Conservation (phyloP, 1,140 invertebrate species). For the Penaeus japonicus region DNA sequence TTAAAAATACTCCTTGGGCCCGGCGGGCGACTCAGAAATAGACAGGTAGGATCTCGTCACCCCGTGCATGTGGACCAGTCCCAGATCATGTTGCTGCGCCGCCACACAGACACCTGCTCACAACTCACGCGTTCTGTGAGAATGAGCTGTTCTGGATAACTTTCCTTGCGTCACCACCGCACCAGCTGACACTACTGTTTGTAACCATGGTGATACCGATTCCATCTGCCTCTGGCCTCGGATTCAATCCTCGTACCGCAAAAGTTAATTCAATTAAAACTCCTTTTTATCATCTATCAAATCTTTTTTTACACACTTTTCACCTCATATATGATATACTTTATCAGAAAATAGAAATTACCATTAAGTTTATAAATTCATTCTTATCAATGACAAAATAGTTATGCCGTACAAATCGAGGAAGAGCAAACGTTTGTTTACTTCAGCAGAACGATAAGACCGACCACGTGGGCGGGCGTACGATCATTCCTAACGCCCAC, state of each 20-base stretch:
- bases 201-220: slow-evolving; percentile 55
- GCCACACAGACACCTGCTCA: not conserved
- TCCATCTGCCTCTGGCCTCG: slow-evolving; percentile 11
- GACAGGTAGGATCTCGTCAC: slow-evolving; percentile 51
- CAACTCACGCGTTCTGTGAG: not conserved
- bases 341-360: too few relatives aligned
- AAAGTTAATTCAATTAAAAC: too few relatives aligned
- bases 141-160: not conserved
- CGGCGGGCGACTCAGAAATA: slow-evolving; percentile 43
- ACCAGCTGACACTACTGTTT: slow-evolving; percentile 41
- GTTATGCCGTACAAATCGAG: not conserved
- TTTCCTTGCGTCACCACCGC: not conserved
- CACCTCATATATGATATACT: too few relatives aligned
- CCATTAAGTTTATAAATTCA: not conserved
- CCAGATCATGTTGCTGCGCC: slow-evolving; percentile 51
- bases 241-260: not conserved
- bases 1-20: slow-evolving; percentile 42
- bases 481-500: not conserved
- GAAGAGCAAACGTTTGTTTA: slow-evolving; percentile 38
- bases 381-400: not conserved
- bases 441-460: not conserved
- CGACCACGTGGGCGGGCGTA: slow-evolving; percentile 7
- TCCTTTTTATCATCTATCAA: too few relatives aligned
- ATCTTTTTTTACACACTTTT: too few relatives aligned
- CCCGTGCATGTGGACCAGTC: slow-evolving; percentile 46